Conservation (phyloP, 2,113 vertebrate genomes). For the Nansenia antarctica region DNA sequence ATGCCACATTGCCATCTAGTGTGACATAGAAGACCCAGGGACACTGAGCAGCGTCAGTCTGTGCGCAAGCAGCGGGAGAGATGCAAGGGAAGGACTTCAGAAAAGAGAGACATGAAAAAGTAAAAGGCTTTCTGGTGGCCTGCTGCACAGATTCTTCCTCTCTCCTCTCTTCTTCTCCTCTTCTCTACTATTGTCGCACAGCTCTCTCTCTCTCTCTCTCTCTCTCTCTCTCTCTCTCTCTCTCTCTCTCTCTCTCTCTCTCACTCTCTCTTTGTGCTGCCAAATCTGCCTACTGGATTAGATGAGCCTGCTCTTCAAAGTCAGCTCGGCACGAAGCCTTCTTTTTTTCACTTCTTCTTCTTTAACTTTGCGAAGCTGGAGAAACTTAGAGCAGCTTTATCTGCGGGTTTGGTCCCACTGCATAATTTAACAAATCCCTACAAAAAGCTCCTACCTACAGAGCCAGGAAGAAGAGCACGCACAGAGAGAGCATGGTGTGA, state of each 20-base stretch:
- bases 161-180: conserved; percentile 9
- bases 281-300: conserved; percentile 70
- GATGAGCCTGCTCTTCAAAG: conserved; percentile 59
- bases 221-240: conserved; percentile 50
- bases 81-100: conserved; percentile 1
- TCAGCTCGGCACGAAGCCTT: conserved; percentile 11
- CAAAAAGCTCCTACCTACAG: conserved; percentile 34
- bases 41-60: conserved; percentile 8
- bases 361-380: conserved; percentile 53
- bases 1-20: conserved; percentile 2
- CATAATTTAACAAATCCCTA: conserved; percentile 62
- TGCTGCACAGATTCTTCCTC: conserved; percentile 18
- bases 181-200: conserved; percentile 18
- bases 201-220: conserved; percentile 40
- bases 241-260: conserved; percentile 50
- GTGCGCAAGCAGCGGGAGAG: background rate
- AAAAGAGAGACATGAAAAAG: conserved; percentile 12
- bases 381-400: conserved; percentile 55
- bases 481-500: conserved; percentile 8
- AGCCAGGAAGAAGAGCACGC: conserved; percentile 1
- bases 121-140: conserved; percentile 44
- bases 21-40: background rate
- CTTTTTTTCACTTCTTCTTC: conserved; percentile 26
- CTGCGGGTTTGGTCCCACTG: conserved; percentile 44
- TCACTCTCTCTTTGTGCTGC: conserved; percentile 48